Evolutionary conservation across 2,888 invertebrate species (phyloP).

Genomic region (Phaonia tiefii): DNA sequence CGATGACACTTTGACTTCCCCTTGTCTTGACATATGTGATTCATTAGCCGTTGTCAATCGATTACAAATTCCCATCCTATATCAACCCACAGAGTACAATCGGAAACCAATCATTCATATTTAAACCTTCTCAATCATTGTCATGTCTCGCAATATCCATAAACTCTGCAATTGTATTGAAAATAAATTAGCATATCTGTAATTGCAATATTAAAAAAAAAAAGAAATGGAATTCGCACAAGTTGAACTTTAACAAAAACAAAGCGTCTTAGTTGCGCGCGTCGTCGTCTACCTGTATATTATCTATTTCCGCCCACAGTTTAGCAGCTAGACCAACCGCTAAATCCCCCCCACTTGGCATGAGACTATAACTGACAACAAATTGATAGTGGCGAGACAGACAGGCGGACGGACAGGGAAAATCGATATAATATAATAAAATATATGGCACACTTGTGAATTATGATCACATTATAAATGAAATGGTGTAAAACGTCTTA

Average conservation of each 20-base stretch:
- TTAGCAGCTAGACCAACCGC: background rate
- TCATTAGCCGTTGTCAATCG: no score
- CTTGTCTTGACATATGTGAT: no score
- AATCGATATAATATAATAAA: no score
- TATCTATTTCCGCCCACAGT: conserved; percentile 7
- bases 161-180: background rate
- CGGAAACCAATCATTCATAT: no score
- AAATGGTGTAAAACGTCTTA: conserved; percentile 14
- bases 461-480: conserved; percentile 1
- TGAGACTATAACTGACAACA: background rate
- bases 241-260: background rate
- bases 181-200: background rate
- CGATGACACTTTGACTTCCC: no score
- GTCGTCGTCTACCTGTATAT: conserved; percentile 6
- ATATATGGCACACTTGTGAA: no score
- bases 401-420: background rate
- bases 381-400: background rate
- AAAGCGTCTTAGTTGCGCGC: background rate
- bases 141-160: background rate
- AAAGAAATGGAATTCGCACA: background rate
- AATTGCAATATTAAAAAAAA: conserved; percentile 5
- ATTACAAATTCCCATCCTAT: no score
- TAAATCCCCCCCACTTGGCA: background rate
- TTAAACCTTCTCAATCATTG: no score
- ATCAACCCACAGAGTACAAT: no score